Evolutionary conservation across 1,140 invertebrate genomes (phyloP).

Genomic region (Heterodera carotae): DNA sequence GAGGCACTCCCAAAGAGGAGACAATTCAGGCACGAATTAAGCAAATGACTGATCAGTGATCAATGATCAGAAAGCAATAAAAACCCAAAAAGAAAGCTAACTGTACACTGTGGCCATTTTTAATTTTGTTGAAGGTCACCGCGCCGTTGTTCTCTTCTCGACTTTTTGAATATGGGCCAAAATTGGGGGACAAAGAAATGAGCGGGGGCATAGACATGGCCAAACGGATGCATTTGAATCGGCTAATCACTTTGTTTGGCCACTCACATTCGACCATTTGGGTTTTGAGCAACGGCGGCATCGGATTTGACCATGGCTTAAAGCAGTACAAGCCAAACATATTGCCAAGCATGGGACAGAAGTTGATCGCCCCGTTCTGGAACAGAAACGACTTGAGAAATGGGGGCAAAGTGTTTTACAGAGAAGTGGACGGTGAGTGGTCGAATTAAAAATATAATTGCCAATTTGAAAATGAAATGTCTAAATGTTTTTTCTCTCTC

Average conservation of each 20-base stretch:
- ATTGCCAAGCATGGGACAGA: constrained; percentile 44
- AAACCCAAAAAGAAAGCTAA: too few relatives aligned
- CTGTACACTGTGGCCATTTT: too few relatives aligned
- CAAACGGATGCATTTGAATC: constrained; percentile 53
- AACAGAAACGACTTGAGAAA: constrained; percentile 63
- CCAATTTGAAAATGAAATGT: too few relatives aligned
- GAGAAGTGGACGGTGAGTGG: constrained; percentile 46
- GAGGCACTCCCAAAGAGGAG: constrained; percentile 59
- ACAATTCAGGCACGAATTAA: constrained; percentile 56
- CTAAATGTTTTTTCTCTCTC: too few relatives aligned
- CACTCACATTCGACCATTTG: constrained; percentile 55
- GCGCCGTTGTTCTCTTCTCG: constrained; percentile 63
- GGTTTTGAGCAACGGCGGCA: constrained; percentile 61
- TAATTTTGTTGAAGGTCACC: constrained; percentile 61
- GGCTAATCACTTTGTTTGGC: constrained; percentile 62
- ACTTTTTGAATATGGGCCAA: constrained; percentile 63
- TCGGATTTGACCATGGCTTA: constrained; percentile 58
- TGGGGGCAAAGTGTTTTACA: constrained; percentile 62
- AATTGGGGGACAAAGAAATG: constrained; percentile 56
- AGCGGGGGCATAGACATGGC: constrained; percentile 50
- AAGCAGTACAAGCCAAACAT: constrained; percentile 57
- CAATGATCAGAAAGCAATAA: too few relatives aligned
- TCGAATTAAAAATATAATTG: too few relatives aligned
- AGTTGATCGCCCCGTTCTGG: constrained; percentile 63
- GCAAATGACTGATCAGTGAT: constrained; percentile 3